phyloP scores from a whole-genome alignment of 2,113 vertebrate species.

The Nannospalax galili region DNA sequence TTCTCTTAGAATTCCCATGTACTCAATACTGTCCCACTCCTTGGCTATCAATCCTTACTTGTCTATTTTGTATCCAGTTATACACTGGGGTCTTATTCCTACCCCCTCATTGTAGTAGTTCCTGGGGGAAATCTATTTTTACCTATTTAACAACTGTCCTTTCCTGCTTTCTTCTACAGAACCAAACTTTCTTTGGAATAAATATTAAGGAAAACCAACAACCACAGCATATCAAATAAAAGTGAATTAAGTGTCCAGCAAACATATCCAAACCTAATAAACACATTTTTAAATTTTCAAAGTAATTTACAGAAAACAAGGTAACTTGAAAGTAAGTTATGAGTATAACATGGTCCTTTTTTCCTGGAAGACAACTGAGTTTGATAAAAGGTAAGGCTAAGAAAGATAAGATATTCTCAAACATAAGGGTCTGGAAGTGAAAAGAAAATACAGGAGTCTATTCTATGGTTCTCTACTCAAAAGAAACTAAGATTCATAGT shows the following conservation, averaged over 20 bases:
- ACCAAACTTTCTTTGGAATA: background rate
- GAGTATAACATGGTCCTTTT: background rate
- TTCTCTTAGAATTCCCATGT: background rate
- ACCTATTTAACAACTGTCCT: background rate
- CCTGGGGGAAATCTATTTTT: background rate
- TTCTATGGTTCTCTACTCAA: background rate
- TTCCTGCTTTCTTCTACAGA: background rate
- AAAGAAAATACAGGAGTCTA: conserved; percentile 25
- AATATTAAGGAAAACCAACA: background rate
- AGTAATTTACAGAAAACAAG: conserved; percentile 9
- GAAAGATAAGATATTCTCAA: background rate
- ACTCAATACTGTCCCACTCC: background rate
- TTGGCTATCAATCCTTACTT: background rate
- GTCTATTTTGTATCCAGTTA: too few species aligned
- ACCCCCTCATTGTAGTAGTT: background rate
- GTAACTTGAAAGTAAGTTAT: background rate
- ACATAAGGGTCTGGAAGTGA: background rate
- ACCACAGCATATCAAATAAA: background rate
- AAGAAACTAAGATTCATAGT: background rate
- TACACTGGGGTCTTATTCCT: background rate
- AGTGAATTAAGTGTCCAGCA: background rate
- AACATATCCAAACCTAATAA: conserved; percentile 50
- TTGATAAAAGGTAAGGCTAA: background rate
- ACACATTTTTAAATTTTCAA: conserved; percentile 36
- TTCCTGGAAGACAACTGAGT: background rate